Conservation (phyloP, 2,888 invertebrate species). For the Neoitamus cyanurus region DNA sequence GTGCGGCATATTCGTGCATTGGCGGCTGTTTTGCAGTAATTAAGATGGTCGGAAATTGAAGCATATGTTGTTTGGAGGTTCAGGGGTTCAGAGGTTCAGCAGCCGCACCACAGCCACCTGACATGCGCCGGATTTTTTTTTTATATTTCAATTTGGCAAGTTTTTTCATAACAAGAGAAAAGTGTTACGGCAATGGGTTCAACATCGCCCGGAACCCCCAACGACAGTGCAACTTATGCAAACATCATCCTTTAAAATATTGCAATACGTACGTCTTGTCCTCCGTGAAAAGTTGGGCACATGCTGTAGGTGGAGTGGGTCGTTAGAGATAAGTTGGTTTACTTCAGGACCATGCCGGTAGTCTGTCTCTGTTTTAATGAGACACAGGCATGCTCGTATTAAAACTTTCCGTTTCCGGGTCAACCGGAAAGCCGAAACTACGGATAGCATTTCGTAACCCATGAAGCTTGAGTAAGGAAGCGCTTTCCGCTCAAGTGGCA, state of each 20-base stretch:
- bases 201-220: neutral
- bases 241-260: neutral
- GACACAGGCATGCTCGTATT: neutral
- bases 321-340: slow-evolving; percentile 19
- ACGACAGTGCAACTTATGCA: neutral
- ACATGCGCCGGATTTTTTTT: slow-evolving; percentile 9
- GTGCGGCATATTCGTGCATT: slow-evolving; percentile 4
- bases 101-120: neutral
- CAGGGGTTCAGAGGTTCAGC: neutral
- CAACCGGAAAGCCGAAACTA: slow-evolving; percentile 1
- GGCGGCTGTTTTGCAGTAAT: slow-evolving; percentile 32
- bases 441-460: neutral
- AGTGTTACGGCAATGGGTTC: neutral
- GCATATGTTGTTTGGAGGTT: neutral
- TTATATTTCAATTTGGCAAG: slow-evolving; percentile 18
- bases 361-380: slow-evolving; percentile 33
- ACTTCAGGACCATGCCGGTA: neutral
- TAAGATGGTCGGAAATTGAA: slow-evolving; percentile 39
- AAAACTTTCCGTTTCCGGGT: neutral
- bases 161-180: slow-evolving; percentile 34
- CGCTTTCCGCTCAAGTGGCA: neutral
- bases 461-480: neutral
- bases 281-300: neutral
- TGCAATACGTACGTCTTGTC: neutral
- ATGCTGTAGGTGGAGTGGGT: slow-evolving; percentile 19